These are phyloP conservation scores for Yponomeuta evonymella DNA, from an alignment of 2,888 invertebrate species.

Conservation along the genomic window DNA sequence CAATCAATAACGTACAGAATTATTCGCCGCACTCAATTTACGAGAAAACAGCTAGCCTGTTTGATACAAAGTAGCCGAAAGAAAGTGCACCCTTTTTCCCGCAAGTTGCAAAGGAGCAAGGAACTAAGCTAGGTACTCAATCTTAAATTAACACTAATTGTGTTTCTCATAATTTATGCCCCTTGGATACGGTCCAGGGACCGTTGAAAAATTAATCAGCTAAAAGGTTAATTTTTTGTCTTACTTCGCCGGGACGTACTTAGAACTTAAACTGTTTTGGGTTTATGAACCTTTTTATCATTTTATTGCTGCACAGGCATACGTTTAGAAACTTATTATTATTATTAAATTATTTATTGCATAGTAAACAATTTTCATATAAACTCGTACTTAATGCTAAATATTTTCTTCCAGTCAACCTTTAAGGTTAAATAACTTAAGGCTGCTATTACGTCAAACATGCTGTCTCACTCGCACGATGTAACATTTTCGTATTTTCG, in stretches of 20 bases:
- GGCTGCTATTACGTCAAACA: too few species aligned
- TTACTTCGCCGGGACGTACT: not conserved
- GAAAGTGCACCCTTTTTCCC: not conserved
- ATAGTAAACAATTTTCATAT: too few species aligned
- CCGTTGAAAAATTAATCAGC: conserved; percentile 69
- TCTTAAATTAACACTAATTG: conserved; percentile 63
- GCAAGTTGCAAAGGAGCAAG: not conserved
- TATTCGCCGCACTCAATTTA: too few species aligned
- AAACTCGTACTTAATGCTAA: too few species aligned
- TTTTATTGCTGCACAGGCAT: not conserved
- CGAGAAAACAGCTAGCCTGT: not conserved
- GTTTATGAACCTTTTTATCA: not conserved
- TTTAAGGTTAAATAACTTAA: too few species aligned
- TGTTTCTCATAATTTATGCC: conserved; percentile 65
- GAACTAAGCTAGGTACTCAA: conserved; percentile 28
- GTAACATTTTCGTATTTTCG: too few species aligned
- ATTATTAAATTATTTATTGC: too few species aligned
- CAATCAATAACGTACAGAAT: too few species aligned
- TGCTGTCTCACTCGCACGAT: too few species aligned
- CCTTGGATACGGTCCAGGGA: conserved; percentile 53
- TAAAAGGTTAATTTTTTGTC: conserved; percentile 55
- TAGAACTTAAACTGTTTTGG: not conserved
- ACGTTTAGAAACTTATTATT: too few species aligned
- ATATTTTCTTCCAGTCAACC: too few species aligned
- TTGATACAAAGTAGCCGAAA: not conserved